Conservation (phyloP, 2,888 invertebrate species). For the Chalcosyrphus nemorum region DNA sequence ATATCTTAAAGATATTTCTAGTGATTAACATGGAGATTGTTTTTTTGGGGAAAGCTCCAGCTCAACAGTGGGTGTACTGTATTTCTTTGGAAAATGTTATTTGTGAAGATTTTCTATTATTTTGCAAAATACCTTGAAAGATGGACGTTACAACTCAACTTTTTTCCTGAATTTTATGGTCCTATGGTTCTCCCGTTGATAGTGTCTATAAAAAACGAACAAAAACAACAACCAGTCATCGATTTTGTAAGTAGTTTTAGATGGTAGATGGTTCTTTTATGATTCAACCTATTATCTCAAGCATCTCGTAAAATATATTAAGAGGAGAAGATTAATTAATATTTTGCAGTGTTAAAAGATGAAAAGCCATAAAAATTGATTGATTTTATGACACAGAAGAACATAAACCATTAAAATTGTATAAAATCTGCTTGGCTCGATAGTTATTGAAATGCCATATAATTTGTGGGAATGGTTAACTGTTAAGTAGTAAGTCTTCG, state of each 20-base stretch:
- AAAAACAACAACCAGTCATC: neutral
- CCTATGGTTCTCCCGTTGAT: too few relatives aligned
- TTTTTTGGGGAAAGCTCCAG: too few relatives aligned
- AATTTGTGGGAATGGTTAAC: too few relatives aligned
- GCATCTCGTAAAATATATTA: neutral
- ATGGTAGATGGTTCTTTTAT: too few relatives aligned
- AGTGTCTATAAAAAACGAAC: neutral
- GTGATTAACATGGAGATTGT: neutral
- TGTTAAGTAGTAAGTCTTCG: too few relatives aligned
- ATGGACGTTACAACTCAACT: too few relatives aligned
- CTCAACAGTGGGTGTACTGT: too few relatives aligned
- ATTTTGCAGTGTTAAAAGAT: neutral
- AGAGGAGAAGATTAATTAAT: conserved; percentile 9
- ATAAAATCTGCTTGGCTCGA: neutral
- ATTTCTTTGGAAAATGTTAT: too few relatives aligned
- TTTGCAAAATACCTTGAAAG: too few relatives aligned
- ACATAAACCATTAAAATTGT: neutral
- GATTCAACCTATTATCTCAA: neutral
- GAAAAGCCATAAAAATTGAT: conserved; percentile 31
- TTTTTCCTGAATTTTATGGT: too few relatives aligned
- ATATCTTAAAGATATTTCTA: neutral
- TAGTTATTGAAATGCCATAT: neutral
- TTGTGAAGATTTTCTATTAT: too few relatives aligned
- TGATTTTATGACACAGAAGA: conserved; percentile 4
- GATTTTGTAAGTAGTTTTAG: neutral